Percentiles rank a stretch among this genome's conserved stretches.
phyloP scores from a whole-genome alignment of 2,888 invertebrate species.

The Pseudoips prasinana region DNA sequence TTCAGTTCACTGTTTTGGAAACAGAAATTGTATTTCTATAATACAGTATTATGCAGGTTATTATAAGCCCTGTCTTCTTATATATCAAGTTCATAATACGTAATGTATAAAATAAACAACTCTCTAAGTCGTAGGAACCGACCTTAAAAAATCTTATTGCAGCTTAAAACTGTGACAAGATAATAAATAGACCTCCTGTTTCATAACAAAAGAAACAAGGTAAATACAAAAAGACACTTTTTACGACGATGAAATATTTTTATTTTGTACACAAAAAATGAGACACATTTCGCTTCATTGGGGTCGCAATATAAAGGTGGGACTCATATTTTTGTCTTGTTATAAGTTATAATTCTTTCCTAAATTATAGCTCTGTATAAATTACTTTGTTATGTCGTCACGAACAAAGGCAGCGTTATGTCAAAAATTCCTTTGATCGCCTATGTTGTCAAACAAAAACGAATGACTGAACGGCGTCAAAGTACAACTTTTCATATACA shows the following conservation, averaged over 20 bases:
- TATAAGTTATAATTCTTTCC: constrained; percentile 34
- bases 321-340: constrained; percentile 24
- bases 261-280: constrained; percentile 49
- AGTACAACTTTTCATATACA: constrained; percentile 7
- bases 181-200: constrained; percentile 28
- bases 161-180: constrained; percentile 22
- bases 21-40: too few relatives aligned
- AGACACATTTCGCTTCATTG: constrained; percentile 40
- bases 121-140: too few relatives aligned
- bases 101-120: too few relatives aligned
- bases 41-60: too few relatives aligned
- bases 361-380: constrained; percentile 32
- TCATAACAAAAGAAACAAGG: constrained; percentile 37
- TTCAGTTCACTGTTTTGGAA: too few relatives aligned
- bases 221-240: constrained; percentile 35
- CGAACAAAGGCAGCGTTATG: constrained; percentile 21
- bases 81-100: too few relatives aligned
- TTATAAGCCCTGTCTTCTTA: too few relatives aligned
- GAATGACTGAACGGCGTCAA: neutral
- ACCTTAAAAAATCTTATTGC: constrained; percentile 13
- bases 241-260: constrained; percentile 37
- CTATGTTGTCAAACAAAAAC: constrained; percentile 5
- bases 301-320: constrained; percentile 25
- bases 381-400: constrained; percentile 24
- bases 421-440: constrained; percentile 14